A percentile compares a stretch with the other conserved stretches of the same genome.
Evolutionary conservation across 2,113 vertebrate species (phyloP).

Genomic region (Willisornis vidua): DNA sequence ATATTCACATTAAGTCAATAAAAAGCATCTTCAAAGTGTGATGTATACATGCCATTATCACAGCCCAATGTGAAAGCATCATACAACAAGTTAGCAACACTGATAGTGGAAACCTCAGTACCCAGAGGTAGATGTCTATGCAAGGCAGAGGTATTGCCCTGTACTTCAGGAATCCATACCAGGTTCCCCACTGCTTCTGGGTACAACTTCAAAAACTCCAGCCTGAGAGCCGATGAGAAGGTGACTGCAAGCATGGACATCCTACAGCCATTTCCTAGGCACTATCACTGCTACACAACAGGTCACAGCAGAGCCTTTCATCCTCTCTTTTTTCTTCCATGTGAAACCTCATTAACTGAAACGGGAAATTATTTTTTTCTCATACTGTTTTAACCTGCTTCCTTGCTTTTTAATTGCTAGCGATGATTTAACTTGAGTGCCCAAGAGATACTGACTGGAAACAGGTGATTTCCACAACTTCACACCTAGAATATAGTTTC

Average conservation of each 20-base stretch:
- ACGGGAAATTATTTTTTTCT: not conserved
- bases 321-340: not conserved
- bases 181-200: not conserved
- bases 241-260: not conserved
- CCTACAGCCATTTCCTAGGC: not conserved
- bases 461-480: not conserved
- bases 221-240: not conserved
- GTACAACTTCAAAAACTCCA: not conserved
- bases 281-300: not conserved
- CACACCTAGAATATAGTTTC: not conserved
- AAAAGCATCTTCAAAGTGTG: slow-evolving; percentile 76
- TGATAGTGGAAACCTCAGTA: slow-evolving; percentile 37
- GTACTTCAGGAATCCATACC: not conserved
- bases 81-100: slow-evolving; percentile 58
- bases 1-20: slow-evolving; percentile 83
- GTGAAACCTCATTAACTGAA: not conserved
- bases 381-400: not conserved
- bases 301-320: not conserved
- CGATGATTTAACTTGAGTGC: not conserved
- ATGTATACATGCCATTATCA: slow-evolving; percentile 73
- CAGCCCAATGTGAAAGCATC: slow-evolving; percentile 54
- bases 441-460: not conserved
- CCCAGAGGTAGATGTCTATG: not conserved
- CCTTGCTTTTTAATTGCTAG: slow-evolving; percentile 9
- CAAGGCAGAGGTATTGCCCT: not conserved